Evolutionary conservation across 2,888 invertebrate species (phyloP).

Genomic region (Cerastis leucographa): DNA sequence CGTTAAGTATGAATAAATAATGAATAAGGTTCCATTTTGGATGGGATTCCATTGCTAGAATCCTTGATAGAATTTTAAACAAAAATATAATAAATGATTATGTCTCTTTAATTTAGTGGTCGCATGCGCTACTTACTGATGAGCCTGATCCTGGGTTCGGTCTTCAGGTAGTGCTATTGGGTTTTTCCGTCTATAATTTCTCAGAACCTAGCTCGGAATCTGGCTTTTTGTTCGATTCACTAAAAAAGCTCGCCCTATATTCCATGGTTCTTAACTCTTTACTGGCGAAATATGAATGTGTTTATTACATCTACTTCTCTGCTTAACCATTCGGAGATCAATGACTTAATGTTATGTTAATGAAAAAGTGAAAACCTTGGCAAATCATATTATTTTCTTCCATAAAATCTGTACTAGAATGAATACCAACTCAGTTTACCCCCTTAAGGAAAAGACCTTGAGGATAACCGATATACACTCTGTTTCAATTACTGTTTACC

Average conservation of each 20-base stretch:
- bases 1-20: too few relatives aligned
- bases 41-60: too few relatives aligned
- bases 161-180: not conserved
- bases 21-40: too few relatives aligned
- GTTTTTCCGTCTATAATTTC: not conserved
- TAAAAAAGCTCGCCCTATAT: too few relatives aligned
- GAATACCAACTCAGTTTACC: not conserved
- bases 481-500: slow-evolving; percentile 34
- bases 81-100: not conserved
- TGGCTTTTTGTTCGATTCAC: not conserved
- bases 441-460: not conserved
- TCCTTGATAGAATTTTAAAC: not conserved
- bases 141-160: not conserved
- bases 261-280: too few relatives aligned
- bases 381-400: not conserved
- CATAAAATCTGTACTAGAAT: not conserved
- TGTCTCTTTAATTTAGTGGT: not conserved
- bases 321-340: not conserved
- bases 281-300: not conserved
- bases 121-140: not conserved
- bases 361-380: not conserved
- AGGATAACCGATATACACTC: slow-evolving; percentile 12
- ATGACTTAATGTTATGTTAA: not conserved
- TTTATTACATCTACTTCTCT: not conserved
- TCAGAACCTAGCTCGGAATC: not conserved